Base-by-base conservation (phyloP, 2,888 invertebrate genomes). In the Phymatocera aterrima region DNA sequence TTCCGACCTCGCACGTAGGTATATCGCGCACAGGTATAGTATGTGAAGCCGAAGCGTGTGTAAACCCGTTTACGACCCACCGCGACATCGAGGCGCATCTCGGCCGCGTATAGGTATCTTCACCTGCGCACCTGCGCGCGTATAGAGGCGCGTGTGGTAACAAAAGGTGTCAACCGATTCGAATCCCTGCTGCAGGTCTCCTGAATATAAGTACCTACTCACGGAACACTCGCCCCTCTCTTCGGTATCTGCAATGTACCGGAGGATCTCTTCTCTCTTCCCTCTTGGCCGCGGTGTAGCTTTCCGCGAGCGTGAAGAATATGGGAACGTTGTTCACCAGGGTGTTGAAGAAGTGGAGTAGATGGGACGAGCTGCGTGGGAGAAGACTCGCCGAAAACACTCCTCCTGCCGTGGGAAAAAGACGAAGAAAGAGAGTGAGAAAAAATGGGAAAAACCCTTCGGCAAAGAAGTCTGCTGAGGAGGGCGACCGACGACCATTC, bases 111-210 rank as follows among this genome's bases (percentile, higher is more conserved):
- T 64, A 18, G 15, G 4, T 28, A 15, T 18, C 18, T 51, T 34
- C 72, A 51, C 48, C 70, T 72, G 70, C 51, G 51, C 72, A 72
- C 72, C 72, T 72, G 72, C 72, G 31, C 31, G 15, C 31, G 3
- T 15, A n/a, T n/a, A n/a, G 15, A 70, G 72, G 48, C 51, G 51
- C 72, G 51, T 72, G 72, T 72, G 48, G 51, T 51, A 18, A 72
- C 72, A 75, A 75, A 75, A 75, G 60, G 60, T 75, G 75, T 75
- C 57, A 75, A 75, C 75, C 75, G 40, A 75, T 75, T 37, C 75
- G 40, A 57, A 37, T 75, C 57, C 24, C 15, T 43, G n/a, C 43
- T 12, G 15, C 28, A 31, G 21, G 28, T 37, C n/a, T n/a, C n/a
- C n/a, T n/a, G n/a, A n/a, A n/a, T n/a, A n/a, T n/a, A n/a, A n/a